Base-by-base conservation (phyloP, 2,797 vertebrate species). In the Pseudochaenichthys georgianus region DNA sequence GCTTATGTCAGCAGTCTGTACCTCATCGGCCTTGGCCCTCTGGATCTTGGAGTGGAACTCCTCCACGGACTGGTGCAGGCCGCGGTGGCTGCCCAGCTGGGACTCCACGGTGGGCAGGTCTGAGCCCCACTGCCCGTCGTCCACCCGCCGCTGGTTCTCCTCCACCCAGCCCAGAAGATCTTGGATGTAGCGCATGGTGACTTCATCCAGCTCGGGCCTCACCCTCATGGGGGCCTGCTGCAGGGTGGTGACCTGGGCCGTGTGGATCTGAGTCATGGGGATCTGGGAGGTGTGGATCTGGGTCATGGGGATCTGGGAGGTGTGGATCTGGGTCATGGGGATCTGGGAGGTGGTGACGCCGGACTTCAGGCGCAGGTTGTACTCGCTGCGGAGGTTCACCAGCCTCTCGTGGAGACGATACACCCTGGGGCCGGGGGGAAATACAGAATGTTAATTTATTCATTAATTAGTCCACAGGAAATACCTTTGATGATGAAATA, bases 361-460 rank as follows among this genome's bases (percentile, higher is more conserved):
- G 0, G 97, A 96, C 87, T 96, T 97, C 63, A 99, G 92, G 3
- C 97, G 96, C 54, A 99, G 95, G 92, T 97, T 97, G 92, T 96
- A 97, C 87, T 99, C 97, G 0, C 97, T 98, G 16, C 97, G 97
- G 70, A 98, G 95, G 87, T 97, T 97, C 17, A 99, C 97, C 63
- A 99, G 94, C 10, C 97, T 95, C 92, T 99, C 98, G 0, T 99
- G 98, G 42, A 99, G 95, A 48, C 95, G 97, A 79, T 97, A 99
- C 0, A 99, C 97, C 64, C 97, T 98, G 64, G 0, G 7, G 19
- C 21, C 2, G n/a, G 16, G 47, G 55, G 1, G 13, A 16, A 9
- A 58, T 54, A 19, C 16, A 47, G 21, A 16, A 23, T 0, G 3
- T 53, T 5, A 38, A 17, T 58, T 5, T 4, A 5, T 31, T 31